Evolutionary conservation across 2,888 invertebrate species (phyloP).

Genomic region (Caenorhabditis sp.): DNA sequence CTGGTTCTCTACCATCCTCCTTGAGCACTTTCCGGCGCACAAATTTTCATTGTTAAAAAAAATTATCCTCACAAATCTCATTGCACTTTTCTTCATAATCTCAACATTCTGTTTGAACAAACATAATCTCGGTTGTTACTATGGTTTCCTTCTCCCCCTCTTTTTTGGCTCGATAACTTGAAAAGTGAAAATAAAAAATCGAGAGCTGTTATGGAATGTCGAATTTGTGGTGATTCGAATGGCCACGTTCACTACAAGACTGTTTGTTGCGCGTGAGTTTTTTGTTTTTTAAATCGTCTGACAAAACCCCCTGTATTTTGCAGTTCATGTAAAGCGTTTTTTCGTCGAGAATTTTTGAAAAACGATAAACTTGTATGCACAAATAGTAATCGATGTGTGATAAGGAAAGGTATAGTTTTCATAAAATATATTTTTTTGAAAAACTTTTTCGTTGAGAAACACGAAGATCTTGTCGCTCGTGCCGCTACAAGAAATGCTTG

Average conservation of each 20-base stretch:
- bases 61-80: too few species aligned
- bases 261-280: conserved; percentile 49
- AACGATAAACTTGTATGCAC: conserved; percentile 46
- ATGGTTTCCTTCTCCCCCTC: not conserved
- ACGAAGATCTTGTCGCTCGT: conserved; percentile 43
- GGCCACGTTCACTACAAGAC: conserved; percentile 48
- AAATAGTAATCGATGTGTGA: conserved; percentile 43
- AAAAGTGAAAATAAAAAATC: too few species aligned
- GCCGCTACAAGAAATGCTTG: conserved; percentile 50
- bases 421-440: not conserved
- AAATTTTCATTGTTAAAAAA: too few species aligned
- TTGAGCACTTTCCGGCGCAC: too few species aligned
- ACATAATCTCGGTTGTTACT: not conserved
- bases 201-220: conserved; percentile 28
- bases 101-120: too few species aligned
- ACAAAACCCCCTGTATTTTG: conserved; percentile 2
- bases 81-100: too few species aligned
- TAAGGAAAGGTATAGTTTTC: conserved; percentile 18
- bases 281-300: not conserved
- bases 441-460: conserved; percentile 12
- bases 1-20: too few species aligned
- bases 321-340: conserved; percentile 52
- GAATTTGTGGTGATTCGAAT: conserved; percentile 43
- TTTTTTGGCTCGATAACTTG: too few species aligned
- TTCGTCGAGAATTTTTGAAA: conserved; percentile 44